Evolutionary conservation across 2,797 vertebrate genomes (phyloP).

Genomic region (Nothura maculosa): DNA sequence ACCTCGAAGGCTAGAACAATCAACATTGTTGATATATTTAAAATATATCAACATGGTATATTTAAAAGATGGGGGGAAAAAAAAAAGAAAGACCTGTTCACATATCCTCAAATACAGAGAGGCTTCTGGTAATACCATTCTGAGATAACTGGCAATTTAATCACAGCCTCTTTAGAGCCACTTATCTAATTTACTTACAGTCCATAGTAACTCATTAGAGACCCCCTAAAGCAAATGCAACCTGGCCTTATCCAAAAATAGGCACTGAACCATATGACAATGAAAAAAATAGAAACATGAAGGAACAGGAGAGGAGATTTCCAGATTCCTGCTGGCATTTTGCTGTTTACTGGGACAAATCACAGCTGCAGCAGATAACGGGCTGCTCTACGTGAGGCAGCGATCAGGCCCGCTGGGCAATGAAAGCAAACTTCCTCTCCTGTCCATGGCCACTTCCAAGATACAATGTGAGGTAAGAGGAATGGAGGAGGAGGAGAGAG

Average conservation of each 20-base stretch:
- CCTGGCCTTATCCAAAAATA: conserved; percentile 33
- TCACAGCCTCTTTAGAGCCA: conserved; percentile 29
- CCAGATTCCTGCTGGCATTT: background rate
- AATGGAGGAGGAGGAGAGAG: background rate
- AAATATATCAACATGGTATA: too few species aligned
- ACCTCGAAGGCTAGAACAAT: background rate
- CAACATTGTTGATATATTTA: background rate
- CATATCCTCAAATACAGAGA: background rate
- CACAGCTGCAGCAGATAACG: background rate
- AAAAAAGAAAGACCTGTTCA: conserved; percentile 24
- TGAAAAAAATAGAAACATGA: background rate
- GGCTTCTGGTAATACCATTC: background rate
- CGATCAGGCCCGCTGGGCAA: background rate
- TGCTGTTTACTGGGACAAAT: background rate
- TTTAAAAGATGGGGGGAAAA: background rate
- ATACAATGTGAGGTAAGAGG: conserved; percentile 30
- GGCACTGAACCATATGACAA: conserved; percentile 20
- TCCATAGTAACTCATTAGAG: conserved; percentile 1
- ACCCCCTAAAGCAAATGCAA: conserved; percentile 33
- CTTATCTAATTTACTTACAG: conserved; percentile 35
- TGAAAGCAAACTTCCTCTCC: conserved; percentile 13
- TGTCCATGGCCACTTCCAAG: background rate
- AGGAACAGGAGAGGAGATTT: background rate
- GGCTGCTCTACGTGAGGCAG: background rate
- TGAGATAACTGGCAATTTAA: conserved; percentile 39